A percentile compares a stretch with the other conserved stretches of the same genome.
phyloP scores from a whole-genome alignment of 2,113 vertebrate genomes.

The Neogale vison region DNA sequence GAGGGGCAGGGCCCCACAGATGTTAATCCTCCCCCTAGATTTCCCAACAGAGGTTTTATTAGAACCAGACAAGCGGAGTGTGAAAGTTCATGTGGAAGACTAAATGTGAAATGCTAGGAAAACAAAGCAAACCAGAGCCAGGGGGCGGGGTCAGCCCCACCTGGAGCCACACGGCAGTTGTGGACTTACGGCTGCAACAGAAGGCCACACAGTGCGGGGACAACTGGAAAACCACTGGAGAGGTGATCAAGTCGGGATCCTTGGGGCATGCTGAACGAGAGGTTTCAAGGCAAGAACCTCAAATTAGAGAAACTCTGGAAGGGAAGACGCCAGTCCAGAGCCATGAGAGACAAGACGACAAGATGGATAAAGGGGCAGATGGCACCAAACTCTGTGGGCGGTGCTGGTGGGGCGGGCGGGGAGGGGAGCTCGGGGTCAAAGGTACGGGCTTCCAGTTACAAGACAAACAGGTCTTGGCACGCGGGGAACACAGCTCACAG shows the following conservation, averaged over 20 bases:
- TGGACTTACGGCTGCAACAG: not conserved
- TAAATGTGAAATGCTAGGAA: accelerated
- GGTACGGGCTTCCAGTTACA: accelerated
- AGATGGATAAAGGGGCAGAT: not conserved
- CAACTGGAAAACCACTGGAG: accelerated
- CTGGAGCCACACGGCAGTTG: accelerated
- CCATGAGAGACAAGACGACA: accelerated
- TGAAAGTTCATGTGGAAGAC: not conserved
- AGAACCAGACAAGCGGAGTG: not conserved
- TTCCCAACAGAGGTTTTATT: accelerated
- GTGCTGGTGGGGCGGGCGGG: not conserved
- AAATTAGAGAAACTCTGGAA: not conserved
- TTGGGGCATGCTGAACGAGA: no score
- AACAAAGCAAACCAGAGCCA: not conserved
- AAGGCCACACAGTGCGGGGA: not conserved
- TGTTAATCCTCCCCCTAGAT: accelerated
- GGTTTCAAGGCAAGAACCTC: not conserved
- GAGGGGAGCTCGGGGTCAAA: not conserved
- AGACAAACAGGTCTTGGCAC: accelerated
- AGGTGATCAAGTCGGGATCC: accelerated
- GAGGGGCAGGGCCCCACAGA: no score
- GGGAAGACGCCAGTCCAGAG: not conserved
- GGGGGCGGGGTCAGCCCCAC: accelerated
- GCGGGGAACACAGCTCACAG: accelerated
- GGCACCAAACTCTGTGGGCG: not conserved